Percentiles rank a stretch among this genome's conserved stretches.
Evolutionary conservation across 2,113 vertebrate species (phyloP).

Genomic region (Aix galericulata): DNA sequence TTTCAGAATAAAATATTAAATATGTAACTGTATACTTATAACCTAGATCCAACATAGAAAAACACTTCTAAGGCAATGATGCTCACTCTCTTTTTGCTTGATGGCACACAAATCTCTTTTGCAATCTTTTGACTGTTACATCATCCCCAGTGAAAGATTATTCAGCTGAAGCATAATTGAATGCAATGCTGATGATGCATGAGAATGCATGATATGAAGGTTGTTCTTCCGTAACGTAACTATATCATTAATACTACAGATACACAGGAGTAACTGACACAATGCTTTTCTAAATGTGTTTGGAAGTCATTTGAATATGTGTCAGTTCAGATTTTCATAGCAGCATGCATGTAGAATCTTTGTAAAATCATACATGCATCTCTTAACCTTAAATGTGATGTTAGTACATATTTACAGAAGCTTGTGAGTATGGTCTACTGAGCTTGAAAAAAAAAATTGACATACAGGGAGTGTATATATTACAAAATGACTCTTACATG

Average conservation of each 20-base stretch:
- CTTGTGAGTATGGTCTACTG: neutral
- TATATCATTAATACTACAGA: neutral
- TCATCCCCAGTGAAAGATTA: slow-evolving; percentile 4
- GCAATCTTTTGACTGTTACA: neutral
- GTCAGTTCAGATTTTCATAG: neutral
- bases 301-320: neutral
- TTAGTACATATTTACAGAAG: neutral
- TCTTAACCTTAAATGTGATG: neutral
- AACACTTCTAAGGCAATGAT: neutral
- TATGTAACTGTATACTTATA: neutral
- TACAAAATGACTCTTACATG: neutral
- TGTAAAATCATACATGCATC: neutral
- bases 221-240: neutral
- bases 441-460: neutral
- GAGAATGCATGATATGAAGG: neutral
- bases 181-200: slow-evolving; percentile 1
- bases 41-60: neutral
- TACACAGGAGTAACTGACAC: neutral
- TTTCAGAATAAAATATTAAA: neutral
- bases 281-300: neutral
- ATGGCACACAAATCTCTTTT: neutral
- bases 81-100: neutral
- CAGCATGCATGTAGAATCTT: neutral
- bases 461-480: neutral
- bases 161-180: neutral